Evolutionary conservation across 2,797 vertebrate genomes (phyloP), one percentile per base, ranked within the genome.

Genomic region (Sebastes oblongus): DNA sequence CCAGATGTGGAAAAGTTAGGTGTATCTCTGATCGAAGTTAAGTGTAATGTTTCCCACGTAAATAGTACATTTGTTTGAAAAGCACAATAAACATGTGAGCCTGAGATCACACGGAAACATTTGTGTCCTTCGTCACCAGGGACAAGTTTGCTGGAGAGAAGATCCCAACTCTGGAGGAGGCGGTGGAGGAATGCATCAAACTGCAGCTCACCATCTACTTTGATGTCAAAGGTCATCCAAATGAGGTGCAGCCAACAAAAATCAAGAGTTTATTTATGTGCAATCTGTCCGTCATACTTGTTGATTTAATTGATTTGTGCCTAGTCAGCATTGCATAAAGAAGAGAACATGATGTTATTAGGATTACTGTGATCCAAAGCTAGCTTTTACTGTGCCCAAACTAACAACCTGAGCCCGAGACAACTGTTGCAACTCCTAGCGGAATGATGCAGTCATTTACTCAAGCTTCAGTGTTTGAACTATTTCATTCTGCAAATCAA

Each of bases 161-260:
- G 91, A 92, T 99, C 25, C 98, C 98, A 1, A 98, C 97, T 8
- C 92, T 99, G 87, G 94, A 95, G 89, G 97, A 98, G 91, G 98
- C 97, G 0, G 95, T 99, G 74, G 85, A 95, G 89, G 98, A 99
- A 86, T 97, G 96, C 80, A 90, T 99, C 86, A 94, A 78, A 73
- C 92, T 90, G 84, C 94, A 98, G 87, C 96, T 99, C 72, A 96
- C 83, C 29, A 96, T 99, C 90, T 99, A 97, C 93, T 99, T 99
- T 10, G 98, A 99, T 89, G 96, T 99, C 91, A 99, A 99, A 96
- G 96, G 98, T 93, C 96, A 98, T 74, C 97, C 98, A 78, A 92
- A 95, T 50, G 92, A 98, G 98, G 98, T 99, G 95, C 55, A 8
- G 58, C 59, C 25, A 64, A 66, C 59, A 70, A 66, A 77, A 6